These are phyloP conservation scores for Sebastes aleutianus DNA, from an alignment of 2,797 vertebrate species.

Conservation along the genomic window DNA sequence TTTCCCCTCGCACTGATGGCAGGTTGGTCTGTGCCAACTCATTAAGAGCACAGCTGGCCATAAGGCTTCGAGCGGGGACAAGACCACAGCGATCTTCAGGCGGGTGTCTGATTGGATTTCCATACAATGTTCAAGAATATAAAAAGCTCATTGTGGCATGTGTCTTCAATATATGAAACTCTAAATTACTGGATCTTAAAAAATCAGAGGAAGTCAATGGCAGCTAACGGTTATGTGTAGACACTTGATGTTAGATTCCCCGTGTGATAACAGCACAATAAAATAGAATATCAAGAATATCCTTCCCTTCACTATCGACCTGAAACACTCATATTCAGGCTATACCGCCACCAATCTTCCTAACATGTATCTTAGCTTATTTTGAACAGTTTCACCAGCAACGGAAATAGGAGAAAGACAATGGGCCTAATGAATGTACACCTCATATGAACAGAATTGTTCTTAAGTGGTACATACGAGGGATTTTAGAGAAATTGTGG, in stretches of 20 bases:
- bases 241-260: background rate
- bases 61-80: conserved; percentile 35
- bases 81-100: conserved; percentile 51
- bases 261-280: background rate
- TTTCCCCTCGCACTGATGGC: conserved; percentile 44
- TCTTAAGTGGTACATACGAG: background rate
- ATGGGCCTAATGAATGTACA: background rate
- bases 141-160: conserved; percentile 24
- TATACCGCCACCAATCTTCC: background rate
- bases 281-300: background rate
- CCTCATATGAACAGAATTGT: background rate
- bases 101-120: conserved; percentile 49
- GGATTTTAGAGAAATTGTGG: background rate
- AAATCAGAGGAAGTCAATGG: background rate
- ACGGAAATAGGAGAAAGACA: background rate
- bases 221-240: background rate
- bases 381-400: background rate
- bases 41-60: conserved; percentile 78
- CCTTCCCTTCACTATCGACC: background rate
- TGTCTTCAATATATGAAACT: background rate
- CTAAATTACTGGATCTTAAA: background rate
- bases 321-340: background rate
- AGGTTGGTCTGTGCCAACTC: conserved; percentile 72
- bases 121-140: conserved; percentile 38
- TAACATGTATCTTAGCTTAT: background rate